phyloP scores from a whole-genome alignment of 2,113 vertebrate species.

The Channa argus region DNA sequence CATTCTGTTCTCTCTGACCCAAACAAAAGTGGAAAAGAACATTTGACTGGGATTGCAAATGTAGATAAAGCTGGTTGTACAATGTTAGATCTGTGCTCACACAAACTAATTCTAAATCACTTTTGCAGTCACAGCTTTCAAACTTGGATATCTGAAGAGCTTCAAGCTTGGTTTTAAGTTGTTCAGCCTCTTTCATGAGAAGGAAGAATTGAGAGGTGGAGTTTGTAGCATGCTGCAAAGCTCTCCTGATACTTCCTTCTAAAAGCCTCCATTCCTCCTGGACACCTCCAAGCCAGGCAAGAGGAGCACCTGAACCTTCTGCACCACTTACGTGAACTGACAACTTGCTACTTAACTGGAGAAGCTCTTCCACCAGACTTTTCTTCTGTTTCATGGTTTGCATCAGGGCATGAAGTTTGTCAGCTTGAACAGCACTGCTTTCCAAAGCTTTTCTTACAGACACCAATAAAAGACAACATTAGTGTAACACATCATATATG shows the following conservation, averaged over 20 bases:
- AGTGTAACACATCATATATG: not conserved
- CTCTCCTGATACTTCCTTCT: constrained; percentile 81
- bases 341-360: constrained; percentile 79
- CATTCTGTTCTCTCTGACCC: constrained; percentile 85
- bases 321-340: constrained; percentile 78
- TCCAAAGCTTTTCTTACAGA: constrained; percentile 79
- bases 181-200: constrained; percentile 76
- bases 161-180: constrained; percentile 80
- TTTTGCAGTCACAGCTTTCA: constrained; percentile 54
- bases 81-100: constrained; percentile 82
- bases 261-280: constrained; percentile 86
- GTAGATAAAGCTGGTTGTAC: constrained; percentile 76
- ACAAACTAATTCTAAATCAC: constrained; percentile 52
- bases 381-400: constrained; percentile 81
- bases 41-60: constrained; percentile 82
- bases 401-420: constrained; percentile 83
- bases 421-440: constrained; percentile 80
- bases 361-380: constrained; percentile 77
- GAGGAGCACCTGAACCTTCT: constrained; percentile 84
- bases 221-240: constrained; percentile 76
- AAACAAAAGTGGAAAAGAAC: constrained; percentile 85
- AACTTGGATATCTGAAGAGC: constrained; percentile 64
- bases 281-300: constrained; percentile 85
- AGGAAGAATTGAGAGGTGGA: constrained; percentile 76
- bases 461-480: constrained; percentile 2